phyloP scores from a whole-genome alignment of 2,888 invertebrate species.

The Nemurella pictetii region DNA sequence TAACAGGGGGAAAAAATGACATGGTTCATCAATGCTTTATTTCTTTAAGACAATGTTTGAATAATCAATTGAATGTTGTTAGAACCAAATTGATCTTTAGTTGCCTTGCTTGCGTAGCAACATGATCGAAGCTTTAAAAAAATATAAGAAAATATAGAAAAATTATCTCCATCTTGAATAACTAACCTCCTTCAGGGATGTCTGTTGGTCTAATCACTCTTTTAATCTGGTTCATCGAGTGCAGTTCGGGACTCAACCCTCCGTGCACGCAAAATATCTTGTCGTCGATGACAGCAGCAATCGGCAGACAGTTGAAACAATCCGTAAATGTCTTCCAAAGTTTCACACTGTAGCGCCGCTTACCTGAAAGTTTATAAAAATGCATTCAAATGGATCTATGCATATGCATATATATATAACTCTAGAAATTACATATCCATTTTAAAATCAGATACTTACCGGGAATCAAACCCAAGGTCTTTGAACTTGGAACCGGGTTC shows the following conservation, averaged over 20 bases:
- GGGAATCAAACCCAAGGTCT: too few species aligned
- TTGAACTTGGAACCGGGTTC: too few species aligned
- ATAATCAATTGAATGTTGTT: too few species aligned
- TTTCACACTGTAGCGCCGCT: slow-evolving; percentile 63
- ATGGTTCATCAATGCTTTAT: too few species aligned
- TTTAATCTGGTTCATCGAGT: slow-evolving; percentile 59
- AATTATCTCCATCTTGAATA: background rate
- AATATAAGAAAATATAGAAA: too few species aligned
- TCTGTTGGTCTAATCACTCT: slow-evolving; percentile 60
- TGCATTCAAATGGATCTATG: background rate
- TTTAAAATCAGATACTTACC: too few species aligned
- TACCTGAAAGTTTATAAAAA: slow-evolving; percentile 18
- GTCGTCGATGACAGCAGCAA: slow-evolving; percentile 65
- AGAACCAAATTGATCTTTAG: too few species aligned
- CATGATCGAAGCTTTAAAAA: too few species aligned
- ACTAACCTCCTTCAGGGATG: slow-evolving; percentile 54
- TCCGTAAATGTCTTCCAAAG: slow-evolving; percentile 68
- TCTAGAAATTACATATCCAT: too few species aligned
- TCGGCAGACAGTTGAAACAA: slow-evolving; percentile 64
- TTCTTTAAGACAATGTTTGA: too few species aligned
- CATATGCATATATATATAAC: background rate
- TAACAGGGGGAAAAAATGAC: too few species aligned
- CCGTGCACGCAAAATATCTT: slow-evolving; percentile 69
- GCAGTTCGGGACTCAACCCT: slow-evolving; percentile 54
- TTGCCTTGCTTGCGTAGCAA: too few species aligned